Percentiles rank a stretch among this genome's conserved stretches.
phyloP scores from a whole-genome alignment of 2,888 invertebrate genomes.

The Callyntrura sp. region DNA sequence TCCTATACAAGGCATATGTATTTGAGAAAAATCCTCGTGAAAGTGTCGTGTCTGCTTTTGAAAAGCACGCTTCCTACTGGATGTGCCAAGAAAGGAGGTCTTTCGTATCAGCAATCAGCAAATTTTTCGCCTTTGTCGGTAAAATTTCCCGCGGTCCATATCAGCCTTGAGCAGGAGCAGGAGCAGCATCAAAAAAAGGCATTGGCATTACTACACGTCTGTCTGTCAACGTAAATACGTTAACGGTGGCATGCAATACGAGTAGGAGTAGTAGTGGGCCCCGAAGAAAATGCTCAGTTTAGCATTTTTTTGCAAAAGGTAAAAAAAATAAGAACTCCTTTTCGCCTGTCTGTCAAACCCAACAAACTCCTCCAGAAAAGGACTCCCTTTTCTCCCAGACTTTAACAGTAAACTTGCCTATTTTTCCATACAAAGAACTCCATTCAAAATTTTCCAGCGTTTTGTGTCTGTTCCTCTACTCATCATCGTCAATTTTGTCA shows the following conservation, averaged over 20 bases:
- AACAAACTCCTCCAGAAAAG: too few species aligned
- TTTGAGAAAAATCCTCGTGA: too few species aligned
- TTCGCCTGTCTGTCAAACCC: not conserved
- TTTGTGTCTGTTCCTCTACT: not conserved
- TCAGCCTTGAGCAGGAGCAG: not conserved
- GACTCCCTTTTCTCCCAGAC: not conserved
- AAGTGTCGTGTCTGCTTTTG: not conserved
- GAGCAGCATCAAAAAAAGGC: not conserved
- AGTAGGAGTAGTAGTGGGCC: not conserved
- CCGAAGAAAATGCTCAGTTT: not conserved
- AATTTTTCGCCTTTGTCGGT: not conserved
- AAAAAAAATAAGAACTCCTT: not conserved
- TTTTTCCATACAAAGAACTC: not conserved
- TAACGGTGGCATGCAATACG: not conserved
- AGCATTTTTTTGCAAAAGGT: not conserved
- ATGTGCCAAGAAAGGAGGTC: not conserved
- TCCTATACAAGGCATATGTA: too few species aligned
- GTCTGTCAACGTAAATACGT: not conserved
- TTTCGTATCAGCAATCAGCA: slow-evolving; percentile 6
- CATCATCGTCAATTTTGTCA: slow-evolving; percentile 31
- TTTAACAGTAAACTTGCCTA: slow-evolving; percentile 4
- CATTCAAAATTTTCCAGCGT: not conserved
- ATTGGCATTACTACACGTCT: not conserved
- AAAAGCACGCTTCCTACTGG: not conserved
- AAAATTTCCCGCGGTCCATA: not conserved